Evolutionary conservation across 2,113 vertebrate genomes (phyloP).

Genomic region (Syrrhaptes paradoxus): DNA sequence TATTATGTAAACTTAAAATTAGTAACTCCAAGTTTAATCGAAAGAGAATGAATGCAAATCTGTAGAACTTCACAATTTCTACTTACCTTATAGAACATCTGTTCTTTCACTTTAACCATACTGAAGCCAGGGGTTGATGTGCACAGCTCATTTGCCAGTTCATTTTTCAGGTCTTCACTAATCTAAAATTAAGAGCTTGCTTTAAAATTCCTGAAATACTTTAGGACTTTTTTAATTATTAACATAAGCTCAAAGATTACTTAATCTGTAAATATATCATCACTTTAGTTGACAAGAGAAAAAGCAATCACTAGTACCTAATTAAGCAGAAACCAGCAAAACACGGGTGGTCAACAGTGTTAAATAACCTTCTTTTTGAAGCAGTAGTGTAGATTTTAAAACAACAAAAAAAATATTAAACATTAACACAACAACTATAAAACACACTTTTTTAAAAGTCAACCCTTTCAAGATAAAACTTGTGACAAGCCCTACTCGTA

Average conservation of each 20-base stretch:
- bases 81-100: slow-evolving; percentile 89
- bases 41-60: not conserved
- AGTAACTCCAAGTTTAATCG: not conserved
- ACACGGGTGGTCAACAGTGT: not conserved
- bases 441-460: not conserved
- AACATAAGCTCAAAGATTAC: not conserved
- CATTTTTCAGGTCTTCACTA: slow-evolving; percentile 75
- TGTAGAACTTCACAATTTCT: not conserved
- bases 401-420: not conserved
- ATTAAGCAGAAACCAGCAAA: not conserved
- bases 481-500: not conserved
- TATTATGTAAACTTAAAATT: not conserved
- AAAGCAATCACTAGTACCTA: not conserved
- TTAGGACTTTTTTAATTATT: not conserved
- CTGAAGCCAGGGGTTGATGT: slow-evolving; percentile 77
- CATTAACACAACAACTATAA: not conserved
- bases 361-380: not conserved
- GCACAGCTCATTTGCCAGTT: slow-evolving; percentile 74
- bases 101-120: slow-evolving; percentile 56
- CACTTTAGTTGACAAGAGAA: not conserved
- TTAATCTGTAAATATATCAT: not conserved
- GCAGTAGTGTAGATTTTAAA: not conserved
- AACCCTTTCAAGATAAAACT: not conserved
- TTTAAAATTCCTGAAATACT: not conserved
- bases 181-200: slow-evolving; percentile 74